These are phyloP conservation scores for Coregonus suidteri DNA, from an alignment of 2,797 vertebrate genomes.

Conservation along the genomic window DNA sequence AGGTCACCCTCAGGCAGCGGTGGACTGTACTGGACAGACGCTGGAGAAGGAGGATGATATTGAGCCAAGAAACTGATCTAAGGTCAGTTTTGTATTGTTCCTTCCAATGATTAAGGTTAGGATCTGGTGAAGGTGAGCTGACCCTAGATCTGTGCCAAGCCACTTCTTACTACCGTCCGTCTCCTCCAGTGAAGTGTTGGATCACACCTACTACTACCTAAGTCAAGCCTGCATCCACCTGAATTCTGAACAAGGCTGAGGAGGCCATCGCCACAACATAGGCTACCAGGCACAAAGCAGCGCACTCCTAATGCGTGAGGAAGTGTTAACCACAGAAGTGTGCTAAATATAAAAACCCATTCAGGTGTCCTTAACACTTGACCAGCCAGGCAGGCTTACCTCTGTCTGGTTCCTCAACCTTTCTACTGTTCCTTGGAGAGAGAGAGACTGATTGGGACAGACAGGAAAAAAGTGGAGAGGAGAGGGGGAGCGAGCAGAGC, in stretches of 20 bases:
- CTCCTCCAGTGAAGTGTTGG: neutral
- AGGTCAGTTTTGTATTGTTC: neutral
- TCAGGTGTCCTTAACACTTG: slow-evolving; percentile 74
- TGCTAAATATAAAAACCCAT: slow-evolving; percentile 76
- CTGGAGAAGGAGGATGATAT: neutral
- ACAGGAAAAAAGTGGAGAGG: slow-evolving; percentile 71
- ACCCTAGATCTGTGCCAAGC: neutral
- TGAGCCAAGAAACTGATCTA: neutral
- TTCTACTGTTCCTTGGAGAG: slow-evolving; percentile 69
- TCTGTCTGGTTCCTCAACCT: slow-evolving; percentile 76
- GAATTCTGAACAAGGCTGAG: slow-evolving; percentile 44
- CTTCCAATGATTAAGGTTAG: neutral
- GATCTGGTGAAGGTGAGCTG: neutral
- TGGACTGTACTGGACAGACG: no score
- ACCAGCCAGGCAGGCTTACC: slow-evolving; percentile 76
- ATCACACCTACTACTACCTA: neutral
- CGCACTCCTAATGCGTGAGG: slow-evolving; percentile 40
- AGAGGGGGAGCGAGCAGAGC: slow-evolving; percentile 42
- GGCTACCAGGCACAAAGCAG: slow-evolving; percentile 39
- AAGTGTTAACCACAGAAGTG: slow-evolving; percentile 35
- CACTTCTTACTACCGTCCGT: neutral
- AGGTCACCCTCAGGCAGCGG: no score
- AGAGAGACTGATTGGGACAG: slow-evolving; percentile 78
- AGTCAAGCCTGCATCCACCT: slow-evolving; percentile 45
- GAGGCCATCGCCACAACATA: slow-evolving; percentile 53